Conservation (phyloP, 2,113 vertebrate genomes). For the Struthio camelus region DNA sequence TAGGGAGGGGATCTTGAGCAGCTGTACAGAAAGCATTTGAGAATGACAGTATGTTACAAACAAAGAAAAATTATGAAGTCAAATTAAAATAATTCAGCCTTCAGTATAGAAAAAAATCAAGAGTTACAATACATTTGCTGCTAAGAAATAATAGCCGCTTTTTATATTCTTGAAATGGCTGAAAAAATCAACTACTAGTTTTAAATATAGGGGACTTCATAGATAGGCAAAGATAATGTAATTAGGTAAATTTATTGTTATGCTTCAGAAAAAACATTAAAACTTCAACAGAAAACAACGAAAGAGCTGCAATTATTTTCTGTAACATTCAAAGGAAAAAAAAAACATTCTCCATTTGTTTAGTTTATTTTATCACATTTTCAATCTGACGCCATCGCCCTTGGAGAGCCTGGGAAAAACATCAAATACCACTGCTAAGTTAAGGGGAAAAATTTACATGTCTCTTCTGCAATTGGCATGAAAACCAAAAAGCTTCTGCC, state of each 20-base stretch:
- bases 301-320: not conserved
- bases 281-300: not conserved
- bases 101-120: not conserved
- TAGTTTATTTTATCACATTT: not conserved
- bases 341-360: not conserved
- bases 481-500: not conserved
- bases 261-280: not conserved
- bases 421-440: not conserved
- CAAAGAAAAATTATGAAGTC: not conserved
- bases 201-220: not conserved
- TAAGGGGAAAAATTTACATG: not conserved
- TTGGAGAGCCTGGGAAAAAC: not conserved
- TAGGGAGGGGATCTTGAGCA: not conserved
- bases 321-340: not conserved
- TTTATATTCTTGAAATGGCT: not conserved
- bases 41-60: not conserved
- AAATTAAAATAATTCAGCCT: not conserved
- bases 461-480: not conserved
- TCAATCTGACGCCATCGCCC: not conserved
- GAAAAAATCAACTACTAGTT: not conserved
- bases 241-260: not conserved
- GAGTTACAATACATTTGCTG: not conserved
- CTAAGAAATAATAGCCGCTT: slow-evolving; percentile 17
- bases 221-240: not conserved
- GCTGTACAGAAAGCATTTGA: not conserved